These are phyloP conservation scores for Propsilocerus akamusi DNA, from an alignment of 1,140 invertebrate genomes.

Conservation along the genomic window DNA sequence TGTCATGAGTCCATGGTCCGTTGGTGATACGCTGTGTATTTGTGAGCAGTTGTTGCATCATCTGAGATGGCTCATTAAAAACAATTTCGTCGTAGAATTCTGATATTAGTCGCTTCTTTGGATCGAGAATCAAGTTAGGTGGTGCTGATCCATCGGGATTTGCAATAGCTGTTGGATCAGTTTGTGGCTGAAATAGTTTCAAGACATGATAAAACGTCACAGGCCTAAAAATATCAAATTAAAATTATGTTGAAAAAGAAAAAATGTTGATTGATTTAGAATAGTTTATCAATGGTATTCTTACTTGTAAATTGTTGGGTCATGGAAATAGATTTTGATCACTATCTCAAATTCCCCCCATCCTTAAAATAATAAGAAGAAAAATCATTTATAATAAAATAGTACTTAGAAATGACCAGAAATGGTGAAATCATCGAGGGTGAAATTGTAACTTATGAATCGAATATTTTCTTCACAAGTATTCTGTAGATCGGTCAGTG, in stretches of 20 bases:
- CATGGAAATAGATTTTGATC: constrained; percentile 96
- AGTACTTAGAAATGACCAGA: too few relatives aligned
- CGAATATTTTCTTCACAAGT: too few relatives aligned
- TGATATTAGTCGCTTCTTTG: constrained; percentile 68
- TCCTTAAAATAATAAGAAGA: too few relatives aligned
- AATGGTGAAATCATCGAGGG: too few relatives aligned
- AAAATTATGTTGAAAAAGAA: constrained; percentile 13
- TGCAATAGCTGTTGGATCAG: constrained; percentile 9
- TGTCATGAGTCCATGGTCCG: constrained; percentile 67
- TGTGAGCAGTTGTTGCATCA: constrained; percentile 79
- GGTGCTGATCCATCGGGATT: constrained; percentile 33
- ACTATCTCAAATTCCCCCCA: constrained; percentile 99
- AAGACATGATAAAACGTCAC: constrained; percentile 91
- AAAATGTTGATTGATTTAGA: constrained; percentile 1
- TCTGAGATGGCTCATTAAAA: constrained; percentile 86
- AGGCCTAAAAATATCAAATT: too few relatives aligned
- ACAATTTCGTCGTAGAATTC: constrained; percentile 97
- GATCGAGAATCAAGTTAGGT: constrained; percentile 45
- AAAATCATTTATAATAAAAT: too few relatives aligned
- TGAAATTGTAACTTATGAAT: too few relatives aligned
- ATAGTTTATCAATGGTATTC: constrained; percentile 15
- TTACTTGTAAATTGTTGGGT: constrained; percentile 82
- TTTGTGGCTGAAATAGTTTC: constrained; percentile 76
- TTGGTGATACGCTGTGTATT: constrained; percentile 54
- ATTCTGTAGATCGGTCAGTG: too few relatives aligned